Evolutionary conservation across 2,888 invertebrate species (phyloP), one percentile per base, ranked within the genome.

Genomic region (Lepetodrilus schrolli): DNA sequence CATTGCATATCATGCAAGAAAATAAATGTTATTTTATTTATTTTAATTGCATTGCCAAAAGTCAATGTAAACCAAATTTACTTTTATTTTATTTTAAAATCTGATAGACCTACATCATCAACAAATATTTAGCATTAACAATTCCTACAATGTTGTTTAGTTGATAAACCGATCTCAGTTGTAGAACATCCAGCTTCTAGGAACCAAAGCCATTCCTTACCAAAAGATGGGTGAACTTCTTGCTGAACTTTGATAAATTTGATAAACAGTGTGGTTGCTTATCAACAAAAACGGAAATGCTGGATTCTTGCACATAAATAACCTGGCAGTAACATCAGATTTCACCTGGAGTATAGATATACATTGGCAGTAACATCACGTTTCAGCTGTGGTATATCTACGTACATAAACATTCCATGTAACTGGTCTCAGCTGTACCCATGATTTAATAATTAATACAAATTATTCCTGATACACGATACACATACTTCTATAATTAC

Each of bases 391-490:
- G 10, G 43, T 10, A 43, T 43, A 43, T 17, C 17, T 13, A 17
- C 17, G 43, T 43, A 17, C 17, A 43, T 43, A 43, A 43, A 13
- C 43, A 0, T 43, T 13, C 10, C 43, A 10, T 43, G 43, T 43
- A 3, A 43, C 7, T 2, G 13, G 10, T 4, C 43, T 43, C 10
- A 43, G 43, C 13, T 43, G 43, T 43, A 43, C 30, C 7, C 21
- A 21, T 48, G 34, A 34, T 17, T 30, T 17, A 30, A n/a, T 30
- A 58, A 58, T 58, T 58, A 34, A 26, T n/a, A 8, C 17, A 58
- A 58, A 58, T 58, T 58, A 30, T 58, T 58, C 34, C 10, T 58
- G 58, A 58, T 30, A 58, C 17, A 58, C 17, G 58, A 58, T 58
- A 34, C 26, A 30, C 30, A 23, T 58, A 58, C 34, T 58, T 58